Conservation (phyloP, 1,140 invertebrate species). For the Drosophila lacteicornis region DNA sequence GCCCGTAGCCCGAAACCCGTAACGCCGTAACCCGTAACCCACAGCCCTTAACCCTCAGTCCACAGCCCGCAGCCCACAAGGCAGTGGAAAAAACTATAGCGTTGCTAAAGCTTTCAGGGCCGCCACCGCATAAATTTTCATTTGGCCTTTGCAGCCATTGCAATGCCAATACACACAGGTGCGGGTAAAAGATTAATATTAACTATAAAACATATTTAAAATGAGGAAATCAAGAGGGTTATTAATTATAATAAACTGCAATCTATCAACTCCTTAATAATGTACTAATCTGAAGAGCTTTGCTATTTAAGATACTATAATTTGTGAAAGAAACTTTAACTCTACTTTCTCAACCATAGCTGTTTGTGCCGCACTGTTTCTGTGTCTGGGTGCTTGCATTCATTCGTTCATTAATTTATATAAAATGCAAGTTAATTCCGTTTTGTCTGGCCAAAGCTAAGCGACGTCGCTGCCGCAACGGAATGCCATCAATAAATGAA, state of each 20-base stretch:
- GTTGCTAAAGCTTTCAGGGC: conserved; percentile 59
- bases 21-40: conserved; percentile 6
- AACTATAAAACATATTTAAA: background rate
- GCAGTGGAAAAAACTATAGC: conserved; percentile 41
- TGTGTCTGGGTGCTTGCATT: conserved; percentile 49
- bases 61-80: conserved; percentile 22
- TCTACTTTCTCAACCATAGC: background rate
- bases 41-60: conserved; percentile 25
- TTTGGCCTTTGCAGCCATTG: conserved; percentile 50
- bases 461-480: conserved; percentile 60
- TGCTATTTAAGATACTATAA: no score
- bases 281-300: no score
- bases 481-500: conserved; percentile 83
- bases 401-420: conserved; percentile 84
- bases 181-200: background rate
- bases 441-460: conserved; percentile 78
- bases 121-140: conserved; percentile 71
- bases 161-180: conserved; percentile 37
- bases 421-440: conserved; percentile 84
- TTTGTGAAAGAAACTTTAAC: no score
- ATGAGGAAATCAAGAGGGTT: background rate
- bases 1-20: conserved; percentile 1
- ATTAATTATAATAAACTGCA: background rate
- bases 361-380: conserved; percentile 7
- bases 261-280: no score